phyloP scores from a whole-genome alignment of 2,113 vertebrate species.

The Notothenia coriiceps region DNA sequence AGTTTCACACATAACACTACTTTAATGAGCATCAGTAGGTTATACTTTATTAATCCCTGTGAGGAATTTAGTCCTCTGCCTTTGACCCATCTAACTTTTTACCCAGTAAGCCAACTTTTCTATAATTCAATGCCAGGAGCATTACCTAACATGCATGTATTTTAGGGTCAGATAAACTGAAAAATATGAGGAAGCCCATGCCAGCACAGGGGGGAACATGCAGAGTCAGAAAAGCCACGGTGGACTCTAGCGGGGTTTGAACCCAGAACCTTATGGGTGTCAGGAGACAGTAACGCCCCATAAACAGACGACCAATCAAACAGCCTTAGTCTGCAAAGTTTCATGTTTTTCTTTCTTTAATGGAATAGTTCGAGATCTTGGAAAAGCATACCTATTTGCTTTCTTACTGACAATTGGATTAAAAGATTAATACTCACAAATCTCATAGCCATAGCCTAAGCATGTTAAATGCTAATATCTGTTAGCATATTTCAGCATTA shows the following conservation, averaged over 20 bases:
- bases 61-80: constrained; percentile 2
- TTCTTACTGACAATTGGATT: not conserved
- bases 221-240: constrained; percentile 4
- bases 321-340: not conserved
- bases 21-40: not conserved
- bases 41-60: constrained; percentile 12
- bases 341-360: not conserved
- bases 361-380: not conserved
- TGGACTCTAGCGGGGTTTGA: not conserved
- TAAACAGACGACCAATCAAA: not conserved
- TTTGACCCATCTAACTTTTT: constrained; percentile 13
- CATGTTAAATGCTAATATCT: no score
- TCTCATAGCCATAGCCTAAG: not conserved
- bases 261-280: not conserved
- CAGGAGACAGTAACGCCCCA: not conserved
- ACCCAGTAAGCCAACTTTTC: not conserved
- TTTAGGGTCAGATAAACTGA: not conserved
- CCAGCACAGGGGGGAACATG: constrained; percentile 33
- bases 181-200: constrained; percentile 8
- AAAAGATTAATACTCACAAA: not conserved
- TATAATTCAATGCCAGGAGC: constrained; percentile 1
- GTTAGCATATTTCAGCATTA: not conserved
- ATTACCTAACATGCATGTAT: constrained; percentile 29
- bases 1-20: not conserved
- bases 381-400: not conserved